phyloP scores from a whole-genome alignment of 2,888 invertebrate species.

The Blera fallax region DNA sequence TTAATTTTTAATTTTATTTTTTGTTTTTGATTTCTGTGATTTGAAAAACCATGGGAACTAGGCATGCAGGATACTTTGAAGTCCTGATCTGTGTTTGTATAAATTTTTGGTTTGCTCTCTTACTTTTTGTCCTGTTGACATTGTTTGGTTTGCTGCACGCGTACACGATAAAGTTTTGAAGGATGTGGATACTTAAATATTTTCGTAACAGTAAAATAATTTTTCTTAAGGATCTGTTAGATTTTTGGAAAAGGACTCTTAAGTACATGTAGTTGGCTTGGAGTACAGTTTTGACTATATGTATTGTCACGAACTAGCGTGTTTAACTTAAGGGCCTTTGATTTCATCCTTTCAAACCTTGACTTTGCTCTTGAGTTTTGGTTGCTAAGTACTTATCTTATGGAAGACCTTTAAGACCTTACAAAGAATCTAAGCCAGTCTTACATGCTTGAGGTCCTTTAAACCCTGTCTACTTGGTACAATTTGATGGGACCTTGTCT shows the following conservation, averaged over 20 bases:
- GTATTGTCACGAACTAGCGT: no score
- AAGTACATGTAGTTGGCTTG: not conserved
- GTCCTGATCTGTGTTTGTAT: not conserved
- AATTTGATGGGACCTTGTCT: no score
- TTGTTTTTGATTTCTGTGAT: not conserved
- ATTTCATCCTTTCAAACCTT: no score
- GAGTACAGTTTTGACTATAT: not conserved
- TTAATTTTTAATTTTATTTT: not conserved
- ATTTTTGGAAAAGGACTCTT: not conserved
- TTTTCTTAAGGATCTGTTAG: constrained; percentile 10
- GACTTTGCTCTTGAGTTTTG: no score
- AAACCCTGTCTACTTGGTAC: no score
- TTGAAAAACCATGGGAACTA: constrained; percentile 4
- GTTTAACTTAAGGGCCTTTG: no score
- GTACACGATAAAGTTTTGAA: constrained; percentile 19
- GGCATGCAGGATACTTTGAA: not conserved
- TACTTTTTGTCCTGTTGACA: constrained; percentile 25
- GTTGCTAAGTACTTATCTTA: no score
- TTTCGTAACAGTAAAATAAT: not conserved
- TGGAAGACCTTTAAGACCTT: no score
- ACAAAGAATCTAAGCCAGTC: no score
- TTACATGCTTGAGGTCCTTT: no score
- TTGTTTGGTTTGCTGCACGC: constrained; percentile 25
- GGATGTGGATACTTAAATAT: not conserved
- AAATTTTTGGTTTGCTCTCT: not conserved